phyloP scores from a whole-genome alignment of 2,888 invertebrate genomes.

The Trichogramma evanescens region DNA sequence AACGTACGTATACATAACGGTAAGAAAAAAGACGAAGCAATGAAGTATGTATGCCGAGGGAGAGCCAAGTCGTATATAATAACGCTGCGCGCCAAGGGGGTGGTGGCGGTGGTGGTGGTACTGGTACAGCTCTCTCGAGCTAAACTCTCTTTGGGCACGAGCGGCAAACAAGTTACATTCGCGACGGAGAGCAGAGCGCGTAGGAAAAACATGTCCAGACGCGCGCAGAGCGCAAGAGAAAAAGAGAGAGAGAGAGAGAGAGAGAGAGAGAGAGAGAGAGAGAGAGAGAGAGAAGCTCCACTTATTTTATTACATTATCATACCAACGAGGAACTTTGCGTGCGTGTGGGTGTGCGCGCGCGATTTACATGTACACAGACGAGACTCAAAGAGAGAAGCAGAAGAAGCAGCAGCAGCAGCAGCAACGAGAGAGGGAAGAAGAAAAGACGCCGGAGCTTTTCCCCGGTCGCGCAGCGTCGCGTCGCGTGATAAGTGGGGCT shows the following conservation, averaged over 20 bases:
- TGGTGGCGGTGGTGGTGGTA: conserved; percentile 5
- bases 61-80: conserved; percentile 4
- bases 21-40: not conserved
- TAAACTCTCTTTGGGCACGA: not conserved
- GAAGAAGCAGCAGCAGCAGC: too few relatives aligned
- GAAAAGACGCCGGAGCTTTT: too few relatives aligned
- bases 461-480: not conserved
- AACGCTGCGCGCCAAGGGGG: conserved; percentile 4
- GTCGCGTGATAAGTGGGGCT: conserved; percentile 42
- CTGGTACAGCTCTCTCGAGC: not conserved
- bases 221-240: too few relatives aligned
- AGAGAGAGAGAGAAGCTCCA: conserved; percentile 32
- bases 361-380: too few relatives aligned
- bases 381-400: too few relatives aligned
- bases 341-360: not conserved
- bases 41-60: conserved; percentile 8
- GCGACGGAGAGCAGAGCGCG: conserved; percentile 1
- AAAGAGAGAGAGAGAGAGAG: not conserved
- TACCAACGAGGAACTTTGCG: conserved; percentile 41
- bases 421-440: too few relatives aligned
- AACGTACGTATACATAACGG: too few relatives aligned
- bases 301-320: conserved; percentile 50
- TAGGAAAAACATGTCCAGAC: not conserved
- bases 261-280: too few relatives aligned
- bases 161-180: conserved; percentile 1